Evolutionary conservation across 2,113 vertebrate species (phyloP), one percentile per base, ranked within the genome.

Genomic region (Eretmochelys imbricata): DNA sequence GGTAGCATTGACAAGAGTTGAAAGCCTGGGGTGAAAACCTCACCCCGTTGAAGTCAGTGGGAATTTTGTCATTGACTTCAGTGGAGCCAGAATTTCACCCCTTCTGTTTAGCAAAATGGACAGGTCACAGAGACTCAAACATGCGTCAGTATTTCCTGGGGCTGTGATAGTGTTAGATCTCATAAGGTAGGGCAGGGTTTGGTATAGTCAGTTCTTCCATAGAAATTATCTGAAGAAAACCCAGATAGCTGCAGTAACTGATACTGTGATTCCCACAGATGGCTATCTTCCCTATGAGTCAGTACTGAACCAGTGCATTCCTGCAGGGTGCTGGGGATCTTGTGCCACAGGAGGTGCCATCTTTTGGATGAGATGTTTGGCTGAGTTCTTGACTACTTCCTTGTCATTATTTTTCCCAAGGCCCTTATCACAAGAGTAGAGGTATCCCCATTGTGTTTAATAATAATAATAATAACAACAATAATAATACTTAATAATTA

Each of bases 221-320:
- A 69, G 50, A 10, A 38, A 6, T 1, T 57, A 75, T 54, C 0
- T 2, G 12, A 11, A 51, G 65, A 72, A 91, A 93, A 42, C 25
- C 5, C 1, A 76, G 75, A 38, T 72, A 72, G 31, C 17, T 72
- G 65, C 8, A 72, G n/a, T 38, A 69, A n/a, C 35, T 72, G 65
- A 69, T 20, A 38, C 17, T 69, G 35, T 69, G 16, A 38, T n/a
- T 69, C 35, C 24, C 22, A 13, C 3, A 83, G 46, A 24, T 59
- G 25, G 48, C 80, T 29, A 7, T 85, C 53, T 16, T 89, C 80
- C 29, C 16, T 2, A 20, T 65, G 42, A 16, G 14, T 81, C 8
- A 20, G 0, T 69, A 14, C 5, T 25, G 57, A 89, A 42, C 14
- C 3, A 27, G 13, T 25, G 12, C 84, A 29, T 69, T 22, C 14